These are phyloP conservation scores for Phrynocephalus guinanensis DNA, from an alignment of 2,797 vertebrate species.

Conservation along the genomic window DNA sequence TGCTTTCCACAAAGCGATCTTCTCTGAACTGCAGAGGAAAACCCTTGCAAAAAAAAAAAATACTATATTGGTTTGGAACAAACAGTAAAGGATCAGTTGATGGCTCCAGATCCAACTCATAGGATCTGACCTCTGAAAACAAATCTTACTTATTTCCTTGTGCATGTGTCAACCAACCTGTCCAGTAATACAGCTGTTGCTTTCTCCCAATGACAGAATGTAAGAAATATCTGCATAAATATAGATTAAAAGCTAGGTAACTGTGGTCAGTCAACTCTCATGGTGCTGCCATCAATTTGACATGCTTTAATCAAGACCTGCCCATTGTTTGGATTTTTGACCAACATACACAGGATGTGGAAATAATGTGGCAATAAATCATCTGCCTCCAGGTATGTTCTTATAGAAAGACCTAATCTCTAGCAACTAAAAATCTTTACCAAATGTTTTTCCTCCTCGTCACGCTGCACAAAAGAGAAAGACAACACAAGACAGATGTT, in stretches of 20 bases:
- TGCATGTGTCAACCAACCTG: neutral
- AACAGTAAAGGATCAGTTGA: neutral
- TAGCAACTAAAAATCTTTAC: neutral
- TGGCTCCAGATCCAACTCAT: neutral
- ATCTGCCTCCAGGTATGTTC: neutral
- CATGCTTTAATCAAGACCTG: neutral
- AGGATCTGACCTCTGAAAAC: neutral
- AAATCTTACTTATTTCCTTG: neutral
- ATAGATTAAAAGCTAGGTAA: neutral
- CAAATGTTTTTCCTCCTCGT: neutral
- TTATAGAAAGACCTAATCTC: neutral
- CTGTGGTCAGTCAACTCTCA: neutral
- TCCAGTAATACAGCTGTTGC: neutral
- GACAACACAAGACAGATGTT: slow-evolving; percentile 35
- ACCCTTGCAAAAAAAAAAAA: too few relatives aligned
- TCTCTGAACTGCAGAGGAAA: neutral
- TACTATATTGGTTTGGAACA: neutral
- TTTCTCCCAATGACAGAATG: neutral
- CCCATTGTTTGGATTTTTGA: neutral
- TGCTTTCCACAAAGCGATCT: neutral
- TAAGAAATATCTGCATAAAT: neutral
- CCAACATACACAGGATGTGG: neutral
- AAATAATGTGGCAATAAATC: neutral
- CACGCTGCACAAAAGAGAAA: neutral
- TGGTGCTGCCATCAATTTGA: neutral